Conservation (phyloP, 2,113 vertebrate genomes). For the Aptenodytes patagonicus region DNA sequence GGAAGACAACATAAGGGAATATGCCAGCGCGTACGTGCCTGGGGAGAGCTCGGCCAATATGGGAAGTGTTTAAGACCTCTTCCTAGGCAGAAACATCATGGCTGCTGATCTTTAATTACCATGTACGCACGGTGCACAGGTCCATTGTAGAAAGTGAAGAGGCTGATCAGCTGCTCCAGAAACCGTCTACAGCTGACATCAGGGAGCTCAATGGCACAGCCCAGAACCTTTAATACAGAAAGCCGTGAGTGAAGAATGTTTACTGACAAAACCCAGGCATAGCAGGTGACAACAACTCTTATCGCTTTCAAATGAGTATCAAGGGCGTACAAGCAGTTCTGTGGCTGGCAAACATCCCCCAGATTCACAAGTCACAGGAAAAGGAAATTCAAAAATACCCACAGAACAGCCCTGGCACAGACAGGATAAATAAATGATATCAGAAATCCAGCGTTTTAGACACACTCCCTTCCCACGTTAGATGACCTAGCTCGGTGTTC, state of each 20-base stretch:
- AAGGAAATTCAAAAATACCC: not conserved
- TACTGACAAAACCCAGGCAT: not conserved
- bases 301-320: not conserved
- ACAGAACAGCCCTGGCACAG: not conserved
- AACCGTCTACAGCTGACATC: slow-evolving; percentile 83
- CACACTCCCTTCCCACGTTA: not conserved
- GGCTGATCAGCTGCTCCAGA: slow-evolving; percentile 84
- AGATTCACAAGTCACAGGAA: not conserved
- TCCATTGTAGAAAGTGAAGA: slow-evolving; percentile 90
- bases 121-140: slow-evolving; percentile 78
- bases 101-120: slow-evolving; percentile 67
- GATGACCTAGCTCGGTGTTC: not conserved
- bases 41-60: fast-evolving
- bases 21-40: fast-evolving
- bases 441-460: not conserved
- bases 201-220: slow-evolving; percentile 83
- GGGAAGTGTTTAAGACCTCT: not conserved
- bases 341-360: not conserved
- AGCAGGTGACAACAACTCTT: not conserved
- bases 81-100: not conserved
- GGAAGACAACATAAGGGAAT: not conserved
- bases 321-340: not conserved
- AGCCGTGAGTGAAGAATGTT: fast-evolving
- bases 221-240: slow-evolving; percentile 78
- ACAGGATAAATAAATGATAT: not conserved